Conservation (phyloP, 2,797 vertebrate species). For the Gallinago solitaria region DNA sequence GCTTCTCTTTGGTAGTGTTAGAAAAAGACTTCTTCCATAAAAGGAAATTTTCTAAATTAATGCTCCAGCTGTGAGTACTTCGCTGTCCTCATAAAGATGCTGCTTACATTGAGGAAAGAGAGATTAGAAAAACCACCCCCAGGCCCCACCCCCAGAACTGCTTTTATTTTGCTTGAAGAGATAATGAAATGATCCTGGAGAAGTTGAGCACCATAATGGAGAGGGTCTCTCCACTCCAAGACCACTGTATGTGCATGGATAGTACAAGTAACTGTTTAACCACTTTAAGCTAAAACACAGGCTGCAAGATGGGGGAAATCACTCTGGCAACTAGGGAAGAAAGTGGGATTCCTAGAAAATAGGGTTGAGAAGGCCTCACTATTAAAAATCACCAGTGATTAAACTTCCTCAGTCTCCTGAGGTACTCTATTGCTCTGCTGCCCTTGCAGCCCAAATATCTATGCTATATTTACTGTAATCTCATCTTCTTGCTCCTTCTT, state of each 20-base stretch:
- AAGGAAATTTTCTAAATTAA: slow-evolving; percentile 62
- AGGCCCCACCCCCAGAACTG: neutral
- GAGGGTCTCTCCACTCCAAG: neutral
- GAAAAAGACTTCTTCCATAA: slow-evolving; percentile 55
- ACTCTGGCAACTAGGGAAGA: neutral
- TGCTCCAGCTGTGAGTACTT: slow-evolving; percentile 67
- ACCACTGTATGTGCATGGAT: neutral
- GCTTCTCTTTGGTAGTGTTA: slow-evolving; percentile 33
- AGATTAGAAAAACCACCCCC: neutral
- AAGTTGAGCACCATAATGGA: neutral
- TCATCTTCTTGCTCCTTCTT: neutral
- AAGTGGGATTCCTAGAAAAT: neutral
- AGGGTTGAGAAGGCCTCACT: neutral
- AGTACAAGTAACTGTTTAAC: neutral
- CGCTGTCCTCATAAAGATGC: slow-evolving; percentile 19
- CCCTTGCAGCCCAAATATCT: neutral
- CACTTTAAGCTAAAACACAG: neutral
- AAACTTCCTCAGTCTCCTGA: neutral
- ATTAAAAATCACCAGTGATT: neutral
- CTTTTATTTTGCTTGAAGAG: slow-evolving; percentile 25
- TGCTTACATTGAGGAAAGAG: slow-evolving; percentile 45
- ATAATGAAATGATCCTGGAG: neutral
- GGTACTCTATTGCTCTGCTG: neutral
- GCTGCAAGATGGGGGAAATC: neutral
- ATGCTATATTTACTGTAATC: neutral